Conservation (phyloP, 2,797 vertebrate species). For the Hypotaenidia okinawae region DNA sequence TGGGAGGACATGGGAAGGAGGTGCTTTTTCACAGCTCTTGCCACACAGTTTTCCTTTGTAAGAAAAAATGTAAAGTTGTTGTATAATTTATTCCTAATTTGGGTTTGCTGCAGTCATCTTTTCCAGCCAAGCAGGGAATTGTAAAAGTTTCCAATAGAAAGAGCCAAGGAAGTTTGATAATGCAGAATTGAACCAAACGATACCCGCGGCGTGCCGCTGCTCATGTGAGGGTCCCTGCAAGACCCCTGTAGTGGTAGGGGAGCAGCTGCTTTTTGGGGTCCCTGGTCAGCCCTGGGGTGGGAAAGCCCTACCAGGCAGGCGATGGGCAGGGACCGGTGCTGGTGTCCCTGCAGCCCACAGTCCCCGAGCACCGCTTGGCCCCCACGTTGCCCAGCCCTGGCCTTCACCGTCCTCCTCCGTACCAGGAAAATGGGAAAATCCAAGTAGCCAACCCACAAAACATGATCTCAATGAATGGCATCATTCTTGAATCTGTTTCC, state of each 20-base stretch:
- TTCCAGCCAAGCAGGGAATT: constrained; percentile 55
- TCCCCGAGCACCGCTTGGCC: rapidly evolving
- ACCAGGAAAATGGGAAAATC: not conserved
- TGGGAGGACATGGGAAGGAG: constrained; percentile 7
- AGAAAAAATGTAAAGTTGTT: constrained; percentile 67
- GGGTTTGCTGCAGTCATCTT: constrained; percentile 70
- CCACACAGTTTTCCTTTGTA: constrained; percentile 55
- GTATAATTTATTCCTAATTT: constrained; percentile 74
- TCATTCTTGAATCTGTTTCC: not conserved
- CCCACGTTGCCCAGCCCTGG: not conserved
- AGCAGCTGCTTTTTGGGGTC: not conserved
- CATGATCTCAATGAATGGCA: constrained; percentile 19
- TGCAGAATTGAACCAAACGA: not conserved
- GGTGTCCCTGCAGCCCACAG: not conserved
- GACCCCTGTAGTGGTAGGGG: not conserved
- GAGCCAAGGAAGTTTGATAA: constrained; percentile 61
- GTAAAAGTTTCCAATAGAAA: constrained; percentile 62
- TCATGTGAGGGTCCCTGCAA: not conserved
- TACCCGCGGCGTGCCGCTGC: not conserved
- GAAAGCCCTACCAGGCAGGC: rapidly evolving
- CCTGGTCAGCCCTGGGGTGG: not conserved
- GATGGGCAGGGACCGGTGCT: not conserved
- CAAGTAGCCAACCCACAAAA: constrained; percentile 25
- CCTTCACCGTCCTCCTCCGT: not conserved
- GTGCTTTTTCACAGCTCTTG: constrained; percentile 31